Evolutionary conservation across 2,113 vertebrate genomes (phyloP).

Genomic region (Gobius niger): DNA sequence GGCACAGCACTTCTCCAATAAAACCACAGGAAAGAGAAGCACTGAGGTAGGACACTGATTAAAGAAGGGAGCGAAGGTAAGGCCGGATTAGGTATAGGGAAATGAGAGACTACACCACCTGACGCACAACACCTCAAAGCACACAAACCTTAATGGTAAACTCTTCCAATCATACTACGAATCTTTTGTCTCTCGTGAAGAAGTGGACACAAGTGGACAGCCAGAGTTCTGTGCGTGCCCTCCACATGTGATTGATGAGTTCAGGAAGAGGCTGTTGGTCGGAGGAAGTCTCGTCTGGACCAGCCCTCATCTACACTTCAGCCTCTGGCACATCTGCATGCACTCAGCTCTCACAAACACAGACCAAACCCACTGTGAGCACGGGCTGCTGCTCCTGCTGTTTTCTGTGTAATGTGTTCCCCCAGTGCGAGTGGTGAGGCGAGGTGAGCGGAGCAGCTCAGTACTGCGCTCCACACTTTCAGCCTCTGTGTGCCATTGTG

Average conservation of each 20-base stretch:
- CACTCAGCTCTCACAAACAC: constrained; percentile 42
- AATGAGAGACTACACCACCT: constrained; percentile 19
- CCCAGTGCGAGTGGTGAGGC: constrained; percentile 18
- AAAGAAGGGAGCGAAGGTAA: constrained; percentile 41
- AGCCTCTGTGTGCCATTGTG: constrained; percentile 38
- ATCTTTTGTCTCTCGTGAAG: background rate
- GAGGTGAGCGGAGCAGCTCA: constrained; percentile 39
- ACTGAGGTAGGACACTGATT: constrained; percentile 28
- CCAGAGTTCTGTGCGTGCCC: constrained; percentile 22
- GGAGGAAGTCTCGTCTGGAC: constrained; percentile 75
- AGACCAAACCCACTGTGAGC: constrained; percentile 15
- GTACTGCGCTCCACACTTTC: constrained; percentile 27
- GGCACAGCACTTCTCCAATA: constrained; percentile 61
- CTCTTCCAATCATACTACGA: background rate
- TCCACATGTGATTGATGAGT: constrained; percentile 68
- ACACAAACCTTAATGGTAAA: background rate
- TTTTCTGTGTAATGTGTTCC: constrained; percentile 48
- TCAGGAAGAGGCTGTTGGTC: constrained; percentile 69
- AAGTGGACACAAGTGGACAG: constrained; percentile 7
- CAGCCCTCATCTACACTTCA: constrained; percentile 56
- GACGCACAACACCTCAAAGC: constrained; percentile 10
- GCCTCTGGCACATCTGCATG: constrained; percentile 65
- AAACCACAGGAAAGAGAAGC: constrained; percentile 64
- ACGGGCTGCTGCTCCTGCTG: constrained; percentile 39
- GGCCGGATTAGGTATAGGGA: constrained; percentile 35